Evolutionary conservation across 92 coral and sea anemone species (phyloP).

Genomic region (Montipora capitata): DNA sequence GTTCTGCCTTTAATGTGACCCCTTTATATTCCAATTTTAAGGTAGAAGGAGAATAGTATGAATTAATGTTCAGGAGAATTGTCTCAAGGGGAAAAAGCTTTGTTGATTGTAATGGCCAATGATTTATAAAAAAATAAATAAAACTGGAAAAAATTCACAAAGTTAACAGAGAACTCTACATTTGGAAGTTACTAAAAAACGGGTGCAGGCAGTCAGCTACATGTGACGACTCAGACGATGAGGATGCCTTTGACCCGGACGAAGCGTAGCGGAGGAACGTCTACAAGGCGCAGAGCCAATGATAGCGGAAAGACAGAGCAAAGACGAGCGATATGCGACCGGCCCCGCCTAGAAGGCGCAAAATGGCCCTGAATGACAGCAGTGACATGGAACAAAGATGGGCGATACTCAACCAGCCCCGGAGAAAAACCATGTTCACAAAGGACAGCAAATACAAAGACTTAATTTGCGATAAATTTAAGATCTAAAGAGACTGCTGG

Average conservation of each 20-base stretch:
- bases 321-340: no score
- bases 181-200: neutral
- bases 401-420: conserved; percentile 5
- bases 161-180: no score
- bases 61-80: no score
- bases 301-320: neutral
- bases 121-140: no score
- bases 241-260: conserved; percentile 1
- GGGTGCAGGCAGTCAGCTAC: conserved; percentile 2
- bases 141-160: no score
- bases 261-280: neutral
- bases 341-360: neutral
- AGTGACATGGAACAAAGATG: neutral
- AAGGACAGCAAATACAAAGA: conserved; percentile 38
- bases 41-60: no score
- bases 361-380: neutral
- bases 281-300: neutral
- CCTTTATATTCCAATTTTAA: no score
- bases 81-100: no score
- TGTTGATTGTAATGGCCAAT: no score
- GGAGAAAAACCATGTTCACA: conserved; percentile 8
- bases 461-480: neutral
- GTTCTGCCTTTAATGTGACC: no score
- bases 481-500: neutral
- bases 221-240: neutral